Evolutionary conservation across 2,888 invertebrate genomes (phyloP).

Genomic region (Merodon equestris): DNA sequence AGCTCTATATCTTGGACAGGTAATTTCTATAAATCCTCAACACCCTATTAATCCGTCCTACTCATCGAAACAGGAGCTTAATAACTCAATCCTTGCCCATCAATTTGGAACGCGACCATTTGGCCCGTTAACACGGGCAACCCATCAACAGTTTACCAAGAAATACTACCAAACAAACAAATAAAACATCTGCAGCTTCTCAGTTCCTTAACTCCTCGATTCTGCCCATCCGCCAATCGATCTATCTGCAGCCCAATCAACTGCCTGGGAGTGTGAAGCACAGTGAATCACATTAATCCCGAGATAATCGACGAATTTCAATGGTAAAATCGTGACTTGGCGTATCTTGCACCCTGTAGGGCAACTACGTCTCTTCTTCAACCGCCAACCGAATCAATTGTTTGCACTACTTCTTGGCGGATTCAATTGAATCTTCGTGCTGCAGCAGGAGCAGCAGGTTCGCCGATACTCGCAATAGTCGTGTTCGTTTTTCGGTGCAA

Average conservation of each 20-base stretch:
- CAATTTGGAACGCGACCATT: slow-evolving; percentile 37
- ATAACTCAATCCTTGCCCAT: slow-evolving; percentile 17
- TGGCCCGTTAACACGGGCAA: slow-evolving; percentile 30
- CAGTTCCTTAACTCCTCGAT: slow-evolving; percentile 5
- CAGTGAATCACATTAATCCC: slow-evolving; percentile 51
- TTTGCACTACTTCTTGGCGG: slow-evolving; percentile 45
- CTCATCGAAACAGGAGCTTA: slow-evolving; percentile 35
- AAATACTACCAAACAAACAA: slow-evolving; percentile 18
- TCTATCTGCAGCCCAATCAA: slow-evolving; percentile 41
- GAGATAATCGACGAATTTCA: slow-evolving; percentile 51
- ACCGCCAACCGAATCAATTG: slow-evolving; percentile 37
- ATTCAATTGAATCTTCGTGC: slow-evolving; percentile 26
- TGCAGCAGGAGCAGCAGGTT: slow-evolving; percentile 24
- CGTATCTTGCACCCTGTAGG: slow-evolving; percentile 2
- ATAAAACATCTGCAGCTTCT: slow-evolving; percentile 32
- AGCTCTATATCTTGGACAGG: no score
- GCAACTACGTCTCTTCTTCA: neutral
- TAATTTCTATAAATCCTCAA: no score
- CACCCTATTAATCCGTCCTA: no score
- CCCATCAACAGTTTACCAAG: slow-evolving; percentile 26
- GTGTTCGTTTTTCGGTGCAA: slow-evolving; percentile 8
- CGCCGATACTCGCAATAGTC: slow-evolving; percentile 24
- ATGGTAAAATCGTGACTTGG: slow-evolving; percentile 57
- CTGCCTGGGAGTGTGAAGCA: slow-evolving; percentile 27
- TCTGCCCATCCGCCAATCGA: no score